Percentiles rank a stretch among this genome's conserved stretches.
Evolutionary conservation across 2,797 vertebrate genomes (phyloP).

Genomic region (Gallinago nigripennis): DNA sequence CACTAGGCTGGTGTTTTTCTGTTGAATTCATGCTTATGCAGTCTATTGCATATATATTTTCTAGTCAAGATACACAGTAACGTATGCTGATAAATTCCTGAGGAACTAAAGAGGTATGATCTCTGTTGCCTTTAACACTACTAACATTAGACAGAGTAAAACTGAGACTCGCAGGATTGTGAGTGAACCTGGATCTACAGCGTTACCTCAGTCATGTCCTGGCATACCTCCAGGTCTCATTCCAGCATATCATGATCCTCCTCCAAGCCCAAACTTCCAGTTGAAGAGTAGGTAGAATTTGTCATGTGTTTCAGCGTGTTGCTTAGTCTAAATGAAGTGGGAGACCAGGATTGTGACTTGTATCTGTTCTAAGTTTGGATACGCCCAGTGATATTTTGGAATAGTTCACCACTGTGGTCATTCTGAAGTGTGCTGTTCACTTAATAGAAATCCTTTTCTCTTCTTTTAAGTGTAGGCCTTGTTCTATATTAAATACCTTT

Average conservation of each 20-base stretch:
- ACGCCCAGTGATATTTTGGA: background rate
- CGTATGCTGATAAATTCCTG: background rate
- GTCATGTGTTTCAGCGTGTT: accelerated
- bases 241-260: background rate
- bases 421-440: background rate
- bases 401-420: background rate
- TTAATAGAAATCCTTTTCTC: background rate
- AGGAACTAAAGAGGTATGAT: background rate
- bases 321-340: background rate
- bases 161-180: background rate
- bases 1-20: background rate
- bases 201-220: accelerated
- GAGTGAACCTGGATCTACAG: background rate
- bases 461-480: background rate
- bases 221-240: background rate
- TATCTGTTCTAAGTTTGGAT: background rate
- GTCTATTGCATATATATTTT: background rate
- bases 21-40: background rate
- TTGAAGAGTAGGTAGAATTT: background rate
- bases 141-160: background rate
- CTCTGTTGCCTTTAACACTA: background rate
- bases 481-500: background rate
- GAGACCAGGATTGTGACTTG: background rate
- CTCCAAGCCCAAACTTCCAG: background rate
- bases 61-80: background rate